These are phyloP conservation scores for Nemurella pictetii DNA, from an alignment of 2,888 invertebrate genomes.

Conservation along the genomic window DNA sequence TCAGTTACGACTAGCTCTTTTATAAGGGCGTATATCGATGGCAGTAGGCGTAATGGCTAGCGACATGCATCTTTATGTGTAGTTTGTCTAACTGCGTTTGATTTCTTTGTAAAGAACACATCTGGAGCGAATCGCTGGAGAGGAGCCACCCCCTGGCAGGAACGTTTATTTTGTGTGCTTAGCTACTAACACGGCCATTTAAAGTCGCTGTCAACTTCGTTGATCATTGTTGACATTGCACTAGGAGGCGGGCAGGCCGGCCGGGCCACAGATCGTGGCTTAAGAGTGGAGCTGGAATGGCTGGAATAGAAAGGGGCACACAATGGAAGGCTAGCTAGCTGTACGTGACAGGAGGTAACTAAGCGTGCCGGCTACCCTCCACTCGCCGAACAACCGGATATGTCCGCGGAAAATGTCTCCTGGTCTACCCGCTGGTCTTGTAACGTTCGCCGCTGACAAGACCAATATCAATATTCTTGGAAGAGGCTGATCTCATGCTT, in stretches of 20 bases:
- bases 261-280: background rate
- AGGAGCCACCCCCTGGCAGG: background rate
- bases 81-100: background rate
- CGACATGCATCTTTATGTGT: background rate
- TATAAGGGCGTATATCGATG: background rate
- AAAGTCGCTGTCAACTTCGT: background rate
- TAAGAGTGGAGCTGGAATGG: background rate
- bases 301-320: slow-evolving; percentile 18
- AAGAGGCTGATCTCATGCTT: slow-evolving; percentile 13
- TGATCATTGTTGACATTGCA: slow-evolving; percentile 22
- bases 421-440: background rate
- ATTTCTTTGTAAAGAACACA: background rate
- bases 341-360: slow-evolving; percentile 24
- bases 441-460: slow-evolving; percentile 1
- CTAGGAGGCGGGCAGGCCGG: background rate
- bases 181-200: slow-evolving; percentile 1
- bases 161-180: slow-evolving; percentile 23
- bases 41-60: background rate
- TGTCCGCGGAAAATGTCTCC: slow-evolving; percentile 16
- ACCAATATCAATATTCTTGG: slow-evolving; percentile 7
- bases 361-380: slow-evolving; percentile 5
- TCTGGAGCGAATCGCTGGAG: background rate
- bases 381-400: background rate
- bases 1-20: background rate
- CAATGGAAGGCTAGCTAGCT: background rate